Evolutionary conservation across 2,888 invertebrate species (phyloP).

Genomic region (Belgica antarctica): DNA sequence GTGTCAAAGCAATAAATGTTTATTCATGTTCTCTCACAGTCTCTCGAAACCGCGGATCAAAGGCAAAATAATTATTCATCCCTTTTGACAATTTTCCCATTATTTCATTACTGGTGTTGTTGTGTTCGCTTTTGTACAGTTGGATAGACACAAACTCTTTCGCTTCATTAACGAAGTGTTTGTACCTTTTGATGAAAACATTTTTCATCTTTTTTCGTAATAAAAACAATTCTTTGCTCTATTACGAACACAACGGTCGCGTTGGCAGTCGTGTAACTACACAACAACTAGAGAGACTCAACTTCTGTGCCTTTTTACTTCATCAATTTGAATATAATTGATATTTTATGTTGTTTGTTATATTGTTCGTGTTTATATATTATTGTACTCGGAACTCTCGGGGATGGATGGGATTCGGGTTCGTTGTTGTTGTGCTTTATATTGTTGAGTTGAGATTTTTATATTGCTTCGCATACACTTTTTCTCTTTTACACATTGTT

Average conservation of each 20-base stretch:
- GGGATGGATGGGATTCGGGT: conserved; percentile 32
- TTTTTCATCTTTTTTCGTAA: not conserved
- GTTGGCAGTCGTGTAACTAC: not conserved
- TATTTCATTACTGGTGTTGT: no score
- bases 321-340: conserved; percentile 35
- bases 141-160: not conserved
- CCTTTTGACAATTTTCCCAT: no score
- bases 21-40: not conserved
- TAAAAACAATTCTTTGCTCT: conserved; percentile 5
- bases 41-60: not conserved
- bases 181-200: not conserved
- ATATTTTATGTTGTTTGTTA: conserved; percentile 40
- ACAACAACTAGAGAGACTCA: not conserved
- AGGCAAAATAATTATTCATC: conserved; percentile 29
- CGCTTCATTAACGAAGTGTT: not conserved
- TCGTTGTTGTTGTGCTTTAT: conserved; percentile 31
- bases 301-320: not conserved
- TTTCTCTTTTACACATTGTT: conserved; percentile 44
- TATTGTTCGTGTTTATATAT: conserved; percentile 29
- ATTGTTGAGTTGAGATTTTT: conserved; percentile 34
- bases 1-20: conserved; percentile 31
- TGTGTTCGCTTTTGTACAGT: conserved; percentile 14
- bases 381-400: not conserved
- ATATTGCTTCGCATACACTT: conserved; percentile 34
- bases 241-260: conserved; percentile 1